Percentiles rank a stretch among this genome's conserved stretches.
These are phyloP conservation scores for Dynastes hyllus DNA, from an alignment of 2,888 invertebrate genomes.

Conservation along the genomic window DNA sequence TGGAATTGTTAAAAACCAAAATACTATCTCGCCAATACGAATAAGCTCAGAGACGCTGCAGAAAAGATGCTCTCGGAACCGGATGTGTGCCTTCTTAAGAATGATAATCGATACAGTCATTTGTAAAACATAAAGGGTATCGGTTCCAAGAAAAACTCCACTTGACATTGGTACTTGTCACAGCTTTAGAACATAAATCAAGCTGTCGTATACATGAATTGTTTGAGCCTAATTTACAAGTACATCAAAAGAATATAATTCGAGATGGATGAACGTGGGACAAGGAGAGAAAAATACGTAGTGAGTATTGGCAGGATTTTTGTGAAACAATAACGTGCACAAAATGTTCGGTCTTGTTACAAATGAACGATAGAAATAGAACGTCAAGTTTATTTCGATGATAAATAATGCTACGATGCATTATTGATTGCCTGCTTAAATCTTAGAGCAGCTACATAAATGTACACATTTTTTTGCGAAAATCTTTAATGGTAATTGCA, in stretches of 20 bases:
- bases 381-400: too few species aligned
- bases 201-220: constrained; percentile 41
- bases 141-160: constrained; percentile 37
- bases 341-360: too few species aligned
- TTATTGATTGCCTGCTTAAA: too few species aligned
- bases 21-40: neutral
- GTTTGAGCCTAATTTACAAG: constrained; percentile 40
- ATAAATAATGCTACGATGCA: too few species aligned
- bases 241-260: constrained; percentile 38
- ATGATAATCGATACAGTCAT: constrained; percentile 40
- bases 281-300: neutral
- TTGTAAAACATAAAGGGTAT: constrained; percentile 45
- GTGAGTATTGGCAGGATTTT: neutral
- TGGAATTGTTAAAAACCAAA: neutral
- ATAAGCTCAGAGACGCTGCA: neutral
- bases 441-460: too few species aligned
- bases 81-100: constrained; percentile 37
- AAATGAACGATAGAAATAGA: too few species aligned
- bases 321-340: neutral
- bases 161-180: constrained; percentile 41
- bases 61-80: constrained; percentile 22
- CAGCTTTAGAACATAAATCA: constrained; percentile 37
- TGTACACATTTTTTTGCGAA: too few species aligned
- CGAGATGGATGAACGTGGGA: neutral
- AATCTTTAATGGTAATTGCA: too few species aligned